Evolutionary conservation across 2,888 invertebrate species (phyloP), one percentile per base, ranked within the genome.

Genomic region (Mythimna vitellina): DNA sequence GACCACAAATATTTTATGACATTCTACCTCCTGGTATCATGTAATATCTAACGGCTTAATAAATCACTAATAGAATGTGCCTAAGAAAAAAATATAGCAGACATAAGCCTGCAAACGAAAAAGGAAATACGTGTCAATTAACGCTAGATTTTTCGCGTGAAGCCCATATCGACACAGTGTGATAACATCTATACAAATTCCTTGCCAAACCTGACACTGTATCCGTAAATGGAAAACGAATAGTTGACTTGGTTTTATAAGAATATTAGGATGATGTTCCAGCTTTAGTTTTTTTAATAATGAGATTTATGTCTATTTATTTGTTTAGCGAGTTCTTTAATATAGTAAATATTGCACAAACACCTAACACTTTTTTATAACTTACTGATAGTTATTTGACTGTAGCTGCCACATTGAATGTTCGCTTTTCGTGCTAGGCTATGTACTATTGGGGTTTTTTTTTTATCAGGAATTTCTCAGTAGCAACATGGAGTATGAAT

Each of bases 71-170:
- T 69, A 63, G 56, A 25, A 74, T 61, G 54, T 65, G 63, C 63
- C 38, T 70, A 65, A 67, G 49, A 68, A 78, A 83, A 80, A 85
- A 77, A 76, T n/a, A 38, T 62, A 22, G 32, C 46, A 72, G 63
- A 67, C 78, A 63, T 68, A 71, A 62, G 64, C 62, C 38, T 61
- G 65, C 5, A 32, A 32, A 63, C 61, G n/a, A 51, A 64, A 67
- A 78, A 70, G 80, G 85, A 49, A 82, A 86, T 72, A 82, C 85
- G 20, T 73, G 86, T 87, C 87, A 87, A 87, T 87, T 87, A 87
- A 80, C 79, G 72, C 71, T 57, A 49, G 74, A 82, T 81, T 84
- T 84, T 84, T 81, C 85, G 70, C 78, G 78, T 76, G 71, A 85
- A 81, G 74, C 83, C 80, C 74, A 82, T 81, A 84, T 78, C 60